Base-by-base conservation (phyloP, 2,113 vertebrate genomes). In the Corydoras sp. region DNA sequence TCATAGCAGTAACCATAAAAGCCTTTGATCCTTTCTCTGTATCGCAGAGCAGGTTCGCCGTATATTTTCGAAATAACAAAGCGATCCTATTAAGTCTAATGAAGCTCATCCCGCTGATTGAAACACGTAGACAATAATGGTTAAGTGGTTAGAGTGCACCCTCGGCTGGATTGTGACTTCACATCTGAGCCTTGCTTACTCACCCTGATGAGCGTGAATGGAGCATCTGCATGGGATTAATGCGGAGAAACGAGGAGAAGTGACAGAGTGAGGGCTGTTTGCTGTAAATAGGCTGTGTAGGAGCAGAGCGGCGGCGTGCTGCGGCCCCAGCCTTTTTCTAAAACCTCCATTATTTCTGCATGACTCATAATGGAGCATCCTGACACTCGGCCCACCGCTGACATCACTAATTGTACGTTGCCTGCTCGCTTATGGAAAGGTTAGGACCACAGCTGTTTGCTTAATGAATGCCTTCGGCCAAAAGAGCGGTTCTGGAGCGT, bases 401-500 rank as follows among this genome's bases (percentile, higher is more conserved):
- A 74, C 63, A 71, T 67, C 63, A 67, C 68, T 69, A 78, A 78
- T 70, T 74, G 43, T 61, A 49, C 55, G 67, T 62, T 77, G 68
- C 63, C 63, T 35, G 30, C 53, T 15, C 5, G 24, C 30, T n/a
- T 35, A 55, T 74, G n/a, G 11, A 51, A 13, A 53, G 64, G 18
- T 58, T 65, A 62, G 71, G 64, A 66, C 60, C 64, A 66, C 29
- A 68, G 53, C 43, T 65, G 71, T 31, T 69, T 71, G 32, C 18
- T 50, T 75, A 72, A 72, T 68, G 48, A 63, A 29, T 53, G 63
- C 43, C 48, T 74, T 77, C 14, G 58, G 62, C 70, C 49, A 31
- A 63, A 56, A 31, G 51, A 71, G 53, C 18, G 30, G 10, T 24
- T 65, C 53, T n/a, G 53, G 63, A 71, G 48, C 49, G 51, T 60